Conservation (phyloP, 2,888 invertebrate species). For the Dryobota labecula region DNA sequence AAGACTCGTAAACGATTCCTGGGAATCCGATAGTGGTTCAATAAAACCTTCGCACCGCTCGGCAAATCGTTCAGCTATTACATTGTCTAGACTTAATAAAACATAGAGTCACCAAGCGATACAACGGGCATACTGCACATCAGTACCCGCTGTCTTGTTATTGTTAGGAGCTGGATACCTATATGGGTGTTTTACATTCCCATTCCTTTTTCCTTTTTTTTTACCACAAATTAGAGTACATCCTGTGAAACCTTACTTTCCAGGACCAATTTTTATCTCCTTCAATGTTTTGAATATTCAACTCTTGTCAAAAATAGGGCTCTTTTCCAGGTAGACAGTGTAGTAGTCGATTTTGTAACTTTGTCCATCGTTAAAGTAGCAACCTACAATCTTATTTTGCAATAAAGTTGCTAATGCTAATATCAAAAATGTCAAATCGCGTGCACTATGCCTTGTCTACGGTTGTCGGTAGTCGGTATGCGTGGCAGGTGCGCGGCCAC, state of each 20-base stretch:
- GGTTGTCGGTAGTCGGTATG: slow-evolving; percentile 77
- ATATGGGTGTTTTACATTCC: background rate
- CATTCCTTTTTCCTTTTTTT: no score
- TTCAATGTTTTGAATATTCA: background rate
- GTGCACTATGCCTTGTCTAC: slow-evolving; percentile 83
- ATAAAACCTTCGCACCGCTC: slow-evolving; percentile 74
- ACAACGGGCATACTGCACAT: slow-evolving; percentile 63
- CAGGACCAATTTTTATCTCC: background rate
- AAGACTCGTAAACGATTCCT: slow-evolving; percentile 69
- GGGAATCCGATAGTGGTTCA: slow-evolving; percentile 74
- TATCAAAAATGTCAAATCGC: slow-evolving; percentile 71
- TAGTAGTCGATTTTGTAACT: background rate
- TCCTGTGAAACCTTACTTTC: background rate
- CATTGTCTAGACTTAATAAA: slow-evolving; percentile 80
- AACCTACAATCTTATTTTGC: background rate
- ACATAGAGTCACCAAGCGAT: slow-evolving; percentile 67
- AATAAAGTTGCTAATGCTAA: slow-evolving; percentile 25
- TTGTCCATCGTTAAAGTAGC: background rate
- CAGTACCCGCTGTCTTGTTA: background rate
- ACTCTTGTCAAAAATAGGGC: background rate
- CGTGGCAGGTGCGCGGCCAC: slow-evolving; percentile 89
- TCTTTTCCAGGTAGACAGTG: background rate
- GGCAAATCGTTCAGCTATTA: slow-evolving; percentile 76
- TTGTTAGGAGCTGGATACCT: background rate
- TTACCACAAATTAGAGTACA: no score